phyloP scores from a whole-genome alignment of 2,888 invertebrate species.

The Agonopterix arenella region DNA sequence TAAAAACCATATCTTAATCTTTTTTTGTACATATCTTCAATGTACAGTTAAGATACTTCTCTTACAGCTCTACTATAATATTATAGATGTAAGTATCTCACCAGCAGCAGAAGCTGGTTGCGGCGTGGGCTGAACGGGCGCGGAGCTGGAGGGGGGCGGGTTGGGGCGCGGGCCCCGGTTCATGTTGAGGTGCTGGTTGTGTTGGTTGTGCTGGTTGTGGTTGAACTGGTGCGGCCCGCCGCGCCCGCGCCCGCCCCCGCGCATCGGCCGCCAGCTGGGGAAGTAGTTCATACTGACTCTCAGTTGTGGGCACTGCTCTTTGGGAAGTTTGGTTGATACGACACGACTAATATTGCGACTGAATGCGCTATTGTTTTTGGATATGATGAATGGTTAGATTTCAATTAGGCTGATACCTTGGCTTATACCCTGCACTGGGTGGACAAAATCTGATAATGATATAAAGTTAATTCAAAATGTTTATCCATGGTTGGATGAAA shows the following conservation, averaged over 20 bases:
- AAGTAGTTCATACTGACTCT: conserved; percentile 45
- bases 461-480: no score
- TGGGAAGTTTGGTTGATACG: neutral
- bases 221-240: conserved; percentile 17
- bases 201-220: conserved; percentile 13
- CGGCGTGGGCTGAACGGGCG: conserved; percentile 19
- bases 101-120: conserved; percentile 10
- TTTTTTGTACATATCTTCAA: no score
- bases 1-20: no score
- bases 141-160: conserved; percentile 10
- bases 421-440: no score
- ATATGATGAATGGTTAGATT: no score
- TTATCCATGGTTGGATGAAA: no score
- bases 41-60: no score
- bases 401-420: no score
- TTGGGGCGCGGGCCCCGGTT: conserved; percentile 12
- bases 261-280: conserved; percentile 62
- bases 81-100: neutral
- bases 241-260: conserved; percentile 44
- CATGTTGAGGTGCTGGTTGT: conserved; percentile 18
- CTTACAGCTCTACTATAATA: no score
- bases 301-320: conserved; percentile 13
- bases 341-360: no score
- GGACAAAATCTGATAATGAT: no score
- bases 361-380: no score